Percentiles rank a stretch among this genome's conserved stretches.
Conservation (phyloP, 2,113 vertebrate genomes). For the Zootoca vivipara region DNA sequence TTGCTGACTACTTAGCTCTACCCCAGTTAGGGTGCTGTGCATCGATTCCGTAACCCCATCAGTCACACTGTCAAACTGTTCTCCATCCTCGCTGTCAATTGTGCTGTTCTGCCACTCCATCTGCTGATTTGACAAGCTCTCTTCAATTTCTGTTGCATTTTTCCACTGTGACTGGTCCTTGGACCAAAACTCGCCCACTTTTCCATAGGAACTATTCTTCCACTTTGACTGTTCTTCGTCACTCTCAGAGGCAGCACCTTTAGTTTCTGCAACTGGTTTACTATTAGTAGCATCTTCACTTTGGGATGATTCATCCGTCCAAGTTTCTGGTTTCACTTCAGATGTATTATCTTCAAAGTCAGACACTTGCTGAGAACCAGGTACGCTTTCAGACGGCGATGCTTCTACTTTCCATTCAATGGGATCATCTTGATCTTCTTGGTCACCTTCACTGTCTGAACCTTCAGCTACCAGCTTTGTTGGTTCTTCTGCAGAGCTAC, state of each 20-base stretch:
- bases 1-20: slow-evolving; percentile 85
- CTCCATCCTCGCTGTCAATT: slow-evolving; percentile 81
- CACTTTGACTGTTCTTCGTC: slow-evolving; percentile 78
- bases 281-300: slow-evolving; percentile 82
- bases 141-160: slow-evolving; percentile 73
- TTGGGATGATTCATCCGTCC: slow-evolving; percentile 82
- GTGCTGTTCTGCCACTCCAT: slow-evolving; percentile 84
- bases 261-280: slow-evolving; percentile 77
- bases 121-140: slow-evolving; percentile 78
- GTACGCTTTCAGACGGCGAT: slow-evolving; percentile 78
- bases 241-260: slow-evolving; percentile 68
- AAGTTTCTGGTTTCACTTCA: slow-evolving; percentile 77
- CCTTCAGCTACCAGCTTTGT: slow-evolving; percentile 61
- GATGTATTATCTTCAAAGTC: slow-evolving; percentile 78
- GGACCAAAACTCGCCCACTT: slow-evolving; percentile 83
- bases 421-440: slow-evolving; percentile 71
- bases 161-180: slow-evolving; percentile 84
- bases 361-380: slow-evolving; percentile 76
- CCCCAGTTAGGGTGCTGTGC: slow-evolving; percentile 77
- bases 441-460: slow-evolving; percentile 79
- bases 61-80: slow-evolving; percentile 78
- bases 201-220: slow-evolving; percentile 85
- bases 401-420: slow-evolving; percentile 76
- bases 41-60: slow-evolving; percentile 78
- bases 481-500: slow-evolving; percentile 70